Conservation (phyloP, 2,888 invertebrate genomes). For the Chouioia cunea region DNA sequence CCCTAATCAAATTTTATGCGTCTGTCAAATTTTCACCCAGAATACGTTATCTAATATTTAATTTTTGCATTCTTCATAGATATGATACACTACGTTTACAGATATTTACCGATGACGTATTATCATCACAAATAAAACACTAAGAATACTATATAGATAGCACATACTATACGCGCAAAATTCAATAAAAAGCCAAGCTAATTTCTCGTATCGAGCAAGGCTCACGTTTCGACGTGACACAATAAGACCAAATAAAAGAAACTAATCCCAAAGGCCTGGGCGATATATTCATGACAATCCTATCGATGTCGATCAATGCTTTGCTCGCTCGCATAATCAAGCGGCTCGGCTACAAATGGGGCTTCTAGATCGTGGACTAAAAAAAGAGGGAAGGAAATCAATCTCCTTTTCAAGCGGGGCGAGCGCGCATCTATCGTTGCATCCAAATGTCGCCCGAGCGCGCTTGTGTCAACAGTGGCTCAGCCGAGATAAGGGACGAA, state of each 20-base stretch:
- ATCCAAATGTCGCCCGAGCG: constrained; percentile 2
- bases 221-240: constrained; percentile 5
- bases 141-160: too few species aligned
- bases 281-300: constrained; percentile 40
- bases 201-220: not conserved
- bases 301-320: constrained; percentile 42
- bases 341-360: constrained; percentile 25
- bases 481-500: constrained; percentile 36
- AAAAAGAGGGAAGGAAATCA: constrained; percentile 38
- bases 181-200: not conserved
- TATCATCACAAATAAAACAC: too few species aligned
- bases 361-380: not conserved
- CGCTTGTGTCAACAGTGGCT: constrained; percentile 29
- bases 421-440: constrained; percentile 26
- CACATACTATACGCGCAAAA: not conserved
- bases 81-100: too few species aligned
- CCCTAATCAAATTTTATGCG: too few species aligned
- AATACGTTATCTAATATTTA: too few species aligned
- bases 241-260: constrained; percentile 41
- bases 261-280: constrained; percentile 38
- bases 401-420: constrained; percentile 36
- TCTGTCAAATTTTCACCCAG: too few species aligned
- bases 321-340: constrained; percentile 38
- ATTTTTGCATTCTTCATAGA: too few species aligned
- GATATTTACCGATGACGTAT: too few species aligned